phyloP scores from a whole-genome alignment of 92 coral and sea anemone species.

The Bergia puertoricense region DNA sequence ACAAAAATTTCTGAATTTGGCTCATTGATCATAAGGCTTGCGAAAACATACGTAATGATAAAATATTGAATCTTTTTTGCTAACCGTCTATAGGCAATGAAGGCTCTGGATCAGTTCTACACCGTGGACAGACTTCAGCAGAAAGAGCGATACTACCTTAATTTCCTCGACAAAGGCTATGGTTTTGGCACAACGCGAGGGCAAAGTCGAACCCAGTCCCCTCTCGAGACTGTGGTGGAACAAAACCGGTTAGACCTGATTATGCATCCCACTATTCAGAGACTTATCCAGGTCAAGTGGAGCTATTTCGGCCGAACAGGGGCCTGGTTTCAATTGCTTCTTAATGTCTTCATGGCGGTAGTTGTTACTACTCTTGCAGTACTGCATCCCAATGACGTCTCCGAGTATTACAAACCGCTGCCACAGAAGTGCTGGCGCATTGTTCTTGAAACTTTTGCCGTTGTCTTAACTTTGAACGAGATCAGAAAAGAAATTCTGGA shows the following conservation, averaged over 20 bases:
- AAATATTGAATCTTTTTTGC: not conserved
- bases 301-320: constrained; percentile 63
- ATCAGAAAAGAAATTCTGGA: constrained; percentile 75
- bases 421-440: constrained; percentile 75
- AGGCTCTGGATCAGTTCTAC: constrained; percentile 84
- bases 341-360: constrained; percentile 66
- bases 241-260: constrained; percentile 71
- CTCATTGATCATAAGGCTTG: not conserved
- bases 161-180: constrained; percentile 65
- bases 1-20: not conserved
- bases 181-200: constrained; percentile 39
- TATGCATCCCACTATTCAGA: constrained; percentile 78
- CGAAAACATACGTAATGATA: not conserved
- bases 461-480: constrained; percentile 70
- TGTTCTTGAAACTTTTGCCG: constrained; percentile 65
- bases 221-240: constrained; percentile 73
- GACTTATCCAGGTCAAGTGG: constrained; percentile 85
- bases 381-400: constrained; percentile 64
- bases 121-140: constrained; percentile 73
- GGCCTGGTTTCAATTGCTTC: constrained; percentile 72
- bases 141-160: constrained; percentile 73
- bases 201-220: constrained; percentile 64
- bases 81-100: constrained; percentile 53
- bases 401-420: constrained; percentile 64
- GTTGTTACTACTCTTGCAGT: constrained; percentile 73